Conservation (phyloP, 92 coral and sea anemone species). For the Phenganax marumi region DNA sequence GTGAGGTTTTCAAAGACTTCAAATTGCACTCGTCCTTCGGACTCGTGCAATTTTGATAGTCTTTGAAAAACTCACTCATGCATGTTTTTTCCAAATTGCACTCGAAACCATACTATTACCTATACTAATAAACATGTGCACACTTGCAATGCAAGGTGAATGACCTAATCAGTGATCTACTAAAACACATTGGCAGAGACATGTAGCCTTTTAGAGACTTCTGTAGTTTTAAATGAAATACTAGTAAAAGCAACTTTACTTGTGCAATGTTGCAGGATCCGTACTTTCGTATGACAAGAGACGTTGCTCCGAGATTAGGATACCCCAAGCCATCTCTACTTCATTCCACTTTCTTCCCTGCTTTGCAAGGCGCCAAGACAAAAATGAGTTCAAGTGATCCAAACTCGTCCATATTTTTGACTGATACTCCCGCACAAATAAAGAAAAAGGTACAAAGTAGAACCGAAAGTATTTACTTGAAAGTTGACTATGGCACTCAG, state of each 20-base stretch:
- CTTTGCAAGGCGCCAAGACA: slow-evolving; percentile 99
- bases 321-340: slow-evolving; percentile 91
- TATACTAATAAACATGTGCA: too few species aligned
- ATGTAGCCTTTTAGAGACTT: too few species aligned
- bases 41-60: too few species aligned
- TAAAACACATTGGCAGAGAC: too few species aligned
- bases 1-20: too few species aligned
- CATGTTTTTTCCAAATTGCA: too few species aligned
- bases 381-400: slow-evolving; percentile 99
- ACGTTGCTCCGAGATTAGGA: slow-evolving; percentile 96
- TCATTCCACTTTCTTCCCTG: slow-evolving; percentile 97
- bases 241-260: not conserved
- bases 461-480: not conserved
- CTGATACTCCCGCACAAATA: slow-evolving; percentile 89
- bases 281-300: slow-evolving; percentile 94
- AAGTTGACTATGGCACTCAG: too few species aligned
- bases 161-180: too few species aligned
- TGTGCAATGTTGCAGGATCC: slow-evolving; percentile 70
- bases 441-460: slow-evolving; percentile 79
- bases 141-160: too few species aligned
- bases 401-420: slow-evolving; percentile 86
- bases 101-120: too few species aligned
- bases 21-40: too few species aligned
- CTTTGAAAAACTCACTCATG: too few species aligned
- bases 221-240: not conserved